Evolutionary conservation across 2,113 vertebrate genomes (phyloP), one percentile per base, ranked within the genome.

Genomic region (Tragulus kanchil): DNA sequence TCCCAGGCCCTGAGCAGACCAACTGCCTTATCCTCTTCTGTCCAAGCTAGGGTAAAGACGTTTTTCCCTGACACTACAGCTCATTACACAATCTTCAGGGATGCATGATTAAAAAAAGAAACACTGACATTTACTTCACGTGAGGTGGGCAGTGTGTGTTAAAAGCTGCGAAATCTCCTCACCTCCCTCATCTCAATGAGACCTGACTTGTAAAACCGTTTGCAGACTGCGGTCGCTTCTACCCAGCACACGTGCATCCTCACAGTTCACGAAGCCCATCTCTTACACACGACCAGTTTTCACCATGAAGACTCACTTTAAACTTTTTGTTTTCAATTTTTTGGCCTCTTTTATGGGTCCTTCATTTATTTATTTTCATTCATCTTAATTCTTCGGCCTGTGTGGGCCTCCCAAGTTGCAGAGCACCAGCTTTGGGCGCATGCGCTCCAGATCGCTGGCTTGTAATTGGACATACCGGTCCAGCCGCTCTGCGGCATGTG

Each of bases 171-270:
- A 64, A 83, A 85, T n/a, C 71, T 48, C 42, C 12, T 56, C 1
- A 5, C 65, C 25, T 17, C 23, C 62, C 12, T 73, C 61, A 85
- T 77, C 59, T 85, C 71, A 85, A 19, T 50, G 71, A 65, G 59
- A 71, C 42, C 42, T 73, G 42, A 73, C 54, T 64, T 78, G 7
- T 50, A 50, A 93, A 92, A 73, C 56, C 73, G 45, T 48, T 26
- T 54, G n/a, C 78, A 86, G 96, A 23, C 28, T 25, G 2, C 28
- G 56, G 31, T 5, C 2, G 15, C 45, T 59, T 21, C 73, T 8
- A 17, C 0, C 8, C 9, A 56, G 31, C n/a, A 45, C 56, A 13
- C 1, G 0, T 13, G 48, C 15, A 36, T 17, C 42, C 10, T 9
- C 58, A 16, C 17, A n/a, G 36, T 15, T 50, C 92, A 52, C 50